A percentile compares a stretch with the other conserved stretches of the same genome.
phyloP scores from a whole-genome alignment of 2,888 invertebrate species.

The Aproaerema taeniolella region DNA sequence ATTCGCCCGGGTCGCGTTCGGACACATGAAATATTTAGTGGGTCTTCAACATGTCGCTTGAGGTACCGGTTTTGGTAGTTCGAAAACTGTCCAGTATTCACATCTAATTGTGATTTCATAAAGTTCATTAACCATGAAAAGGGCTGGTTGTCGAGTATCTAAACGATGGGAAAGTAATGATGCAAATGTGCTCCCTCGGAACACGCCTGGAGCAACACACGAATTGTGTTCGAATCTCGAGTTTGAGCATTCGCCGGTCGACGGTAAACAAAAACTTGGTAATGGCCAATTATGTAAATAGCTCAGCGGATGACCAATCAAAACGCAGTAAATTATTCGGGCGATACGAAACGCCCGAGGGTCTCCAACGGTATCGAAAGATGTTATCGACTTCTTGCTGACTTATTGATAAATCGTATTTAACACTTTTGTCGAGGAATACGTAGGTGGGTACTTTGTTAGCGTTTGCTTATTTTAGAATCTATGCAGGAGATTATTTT shows the following conservation, averaged over 20 bases:
- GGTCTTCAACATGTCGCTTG: constrained; percentile 2
- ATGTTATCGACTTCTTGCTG: constrained; percentile 11
- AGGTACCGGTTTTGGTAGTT: no score
- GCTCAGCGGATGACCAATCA: constrained; percentile 59
- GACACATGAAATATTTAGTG: constrained; percentile 12
- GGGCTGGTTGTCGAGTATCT: constrained; percentile 9
- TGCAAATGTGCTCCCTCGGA: constrained; percentile 37
- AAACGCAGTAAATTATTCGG: constrained; percentile 67
- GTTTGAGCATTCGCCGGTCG: no score
- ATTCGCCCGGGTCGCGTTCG: constrained; percentile 27
- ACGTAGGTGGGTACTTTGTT: no score
- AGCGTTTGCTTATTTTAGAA: no score
- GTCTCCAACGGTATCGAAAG: constrained; percentile 28
- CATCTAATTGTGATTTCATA: no score
- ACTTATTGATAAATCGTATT: constrained; percentile 1
- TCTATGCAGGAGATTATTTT: no score
- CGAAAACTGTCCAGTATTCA: no score
- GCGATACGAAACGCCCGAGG: constrained; percentile 39
- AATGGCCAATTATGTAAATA: constrained; percentile 69
- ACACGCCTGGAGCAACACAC: constrained; percentile 30
- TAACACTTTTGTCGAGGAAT: background rate
- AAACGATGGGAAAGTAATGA: constrained; percentile 38
- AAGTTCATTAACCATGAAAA: background rate
- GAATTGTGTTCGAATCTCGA: no score
- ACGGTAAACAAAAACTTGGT: constrained; percentile 64